Base-by-base conservation (phyloP, 2,113 vertebrate species). In the Percina caprodes region DNA sequence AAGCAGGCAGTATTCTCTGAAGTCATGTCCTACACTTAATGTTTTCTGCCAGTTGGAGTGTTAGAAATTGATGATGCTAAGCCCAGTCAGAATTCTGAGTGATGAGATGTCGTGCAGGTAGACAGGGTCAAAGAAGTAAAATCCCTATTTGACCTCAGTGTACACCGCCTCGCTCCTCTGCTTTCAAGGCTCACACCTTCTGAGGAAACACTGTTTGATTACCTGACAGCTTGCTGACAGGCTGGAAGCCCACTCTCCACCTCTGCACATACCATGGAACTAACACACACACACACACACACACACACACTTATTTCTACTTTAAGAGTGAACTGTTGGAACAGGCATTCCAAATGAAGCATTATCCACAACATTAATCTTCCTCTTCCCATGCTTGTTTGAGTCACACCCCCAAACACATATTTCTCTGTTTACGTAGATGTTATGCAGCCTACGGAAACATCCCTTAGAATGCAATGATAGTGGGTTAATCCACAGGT, bases 191-290 rank as follows among this genome's bases (percentile, higher is more conserved):
- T 33, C 67, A 77, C 80, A 71, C 82, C 77, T 83, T 74, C 60
- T 69, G 48, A 83, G 67, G 59, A 46, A 60, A 56, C 23, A 2
- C 9, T 30, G 65, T 86, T 86, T 89, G 76, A 88, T 85, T 73
- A 76, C 13, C 24, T 83, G 77, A 73, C 66, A 13, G 66, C 78
- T 42, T 18, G 4, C 72, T 71, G 86, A 88, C 86, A 83, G 72
- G 49, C 19, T 30, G 21, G 24, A 56, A 76, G 61, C 56, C 69
- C 51, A 19, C 62, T 56, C 74, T 68, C 42, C 78, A 69, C 79
- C 66, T 74, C 67, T 13, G 26, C 70, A 86, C 77, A 86, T 77
- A 86, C 69, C 39, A n/a, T 24, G 6, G 39, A 42, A 42, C 55
- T 5, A 35, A 23, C 3, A 33, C 3, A 14, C 12, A 82, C 30